Conservation (phyloP, 2,888 invertebrate genomes). For the Creontiades dilutus region DNA sequence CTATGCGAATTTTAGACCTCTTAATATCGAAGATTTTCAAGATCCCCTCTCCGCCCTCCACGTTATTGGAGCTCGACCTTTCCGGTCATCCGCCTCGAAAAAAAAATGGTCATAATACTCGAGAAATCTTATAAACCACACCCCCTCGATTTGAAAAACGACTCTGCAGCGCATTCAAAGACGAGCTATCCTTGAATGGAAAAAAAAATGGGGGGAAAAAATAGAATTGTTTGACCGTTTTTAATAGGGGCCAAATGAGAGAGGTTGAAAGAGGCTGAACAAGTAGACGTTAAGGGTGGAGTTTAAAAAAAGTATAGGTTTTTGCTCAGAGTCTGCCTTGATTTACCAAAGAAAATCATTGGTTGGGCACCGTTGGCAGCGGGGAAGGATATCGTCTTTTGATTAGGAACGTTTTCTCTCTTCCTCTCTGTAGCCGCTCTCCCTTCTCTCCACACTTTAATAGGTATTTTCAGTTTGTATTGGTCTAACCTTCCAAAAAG, state of each 20-base stretch:
- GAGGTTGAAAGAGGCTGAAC: not conserved
- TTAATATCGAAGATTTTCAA: not conserved
- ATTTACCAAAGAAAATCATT: not conserved
- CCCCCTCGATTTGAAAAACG: too few species aligned
- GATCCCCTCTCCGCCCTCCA: not conserved
- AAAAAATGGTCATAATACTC: not conserved
- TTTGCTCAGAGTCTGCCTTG: not conserved
- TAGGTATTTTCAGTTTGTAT: too few species aligned
- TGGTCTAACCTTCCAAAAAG: not conserved
- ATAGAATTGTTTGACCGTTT: not conserved
- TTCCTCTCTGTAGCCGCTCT: not conserved
- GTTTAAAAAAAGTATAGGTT: too few species aligned
- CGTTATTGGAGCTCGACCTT: not conserved
- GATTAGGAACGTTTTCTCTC: not conserved
- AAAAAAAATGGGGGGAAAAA: not conserved
- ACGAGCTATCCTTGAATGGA: not conserved
- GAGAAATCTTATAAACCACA: too few species aligned
- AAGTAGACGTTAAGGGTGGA: too few species aligned
- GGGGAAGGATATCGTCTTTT: not conserved
- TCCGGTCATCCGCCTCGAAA: not conserved
- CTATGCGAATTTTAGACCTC: not conserved
- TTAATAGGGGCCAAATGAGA: constrained; percentile 20
- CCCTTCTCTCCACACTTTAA: not conserved
- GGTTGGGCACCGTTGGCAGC: not conserved
- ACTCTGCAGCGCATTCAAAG: too few species aligned